Evolutionary conservation across 30 jellyfish, hydroid and myxozoan genomes (phyloP).

Genomic region (Turritopsis rubra): DNA sequence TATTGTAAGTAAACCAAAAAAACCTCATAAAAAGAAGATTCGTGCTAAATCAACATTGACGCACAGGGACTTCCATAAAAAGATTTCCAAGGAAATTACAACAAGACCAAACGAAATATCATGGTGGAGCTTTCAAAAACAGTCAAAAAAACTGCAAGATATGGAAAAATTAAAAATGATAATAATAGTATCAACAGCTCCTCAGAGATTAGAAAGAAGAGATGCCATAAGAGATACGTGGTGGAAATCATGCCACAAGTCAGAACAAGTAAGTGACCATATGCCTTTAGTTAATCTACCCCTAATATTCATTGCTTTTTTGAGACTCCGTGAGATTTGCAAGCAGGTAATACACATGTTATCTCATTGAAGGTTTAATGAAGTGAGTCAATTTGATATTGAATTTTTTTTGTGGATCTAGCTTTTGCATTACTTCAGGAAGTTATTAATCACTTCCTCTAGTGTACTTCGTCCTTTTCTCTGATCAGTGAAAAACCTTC

Average conservation of each 20-base stretch:
- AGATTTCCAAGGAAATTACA: background rate
- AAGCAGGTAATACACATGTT: no score
- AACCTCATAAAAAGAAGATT: background rate
- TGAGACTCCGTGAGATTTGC: no score
- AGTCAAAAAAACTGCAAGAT: background rate
- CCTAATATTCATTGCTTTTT: background rate
- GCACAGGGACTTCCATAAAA: background rate
- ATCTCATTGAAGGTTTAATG: no score
- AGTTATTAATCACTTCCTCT: no score
- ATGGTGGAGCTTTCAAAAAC: background rate
- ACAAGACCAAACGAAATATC: background rate
- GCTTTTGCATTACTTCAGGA: no score
- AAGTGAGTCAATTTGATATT: no score
- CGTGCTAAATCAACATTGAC: background rate
- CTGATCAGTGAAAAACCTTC: no score
- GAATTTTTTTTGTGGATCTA: no score
- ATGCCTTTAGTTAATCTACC: background rate
- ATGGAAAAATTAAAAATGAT: background rate
- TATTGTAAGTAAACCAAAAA: background rate
- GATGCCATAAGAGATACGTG: background rate
- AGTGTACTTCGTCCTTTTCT: no score
- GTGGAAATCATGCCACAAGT: background rate
- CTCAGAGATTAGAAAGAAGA: background rate
- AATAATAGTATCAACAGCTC: background rate
- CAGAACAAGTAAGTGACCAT: background rate